A percentile compares a stretch with the other conserved stretches of the same genome.
These are phyloP conservation scores for Reinhardtius hippoglossoides DNA, from an alignment of 2,113 vertebrate genomes.

Conservation along the genomic window DNA sequence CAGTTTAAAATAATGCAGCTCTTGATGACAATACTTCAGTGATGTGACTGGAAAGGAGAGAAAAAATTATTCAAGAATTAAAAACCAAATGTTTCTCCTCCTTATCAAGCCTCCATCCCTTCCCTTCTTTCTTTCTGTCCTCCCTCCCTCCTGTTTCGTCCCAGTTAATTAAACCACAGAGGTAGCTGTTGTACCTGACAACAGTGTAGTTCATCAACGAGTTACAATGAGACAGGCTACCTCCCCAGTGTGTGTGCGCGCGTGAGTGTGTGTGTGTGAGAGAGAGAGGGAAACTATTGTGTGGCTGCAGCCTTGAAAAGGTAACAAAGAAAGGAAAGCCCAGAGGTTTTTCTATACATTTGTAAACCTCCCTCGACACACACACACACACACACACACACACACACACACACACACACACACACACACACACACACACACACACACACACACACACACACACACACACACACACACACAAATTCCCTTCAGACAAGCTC, in stretches of 20 bases:
- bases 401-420: too few relatives aligned
- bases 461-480: conserved; percentile 10
- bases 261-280: conserved; percentile 19
- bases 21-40: neutral
- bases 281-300: conserved; percentile 39
- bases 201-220: conserved; percentile 70
- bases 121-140: neutral
- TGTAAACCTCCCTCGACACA: conserved; percentile 42
- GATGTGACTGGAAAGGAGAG: neutral
- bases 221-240: conserved; percentile 60
- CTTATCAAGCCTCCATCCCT: conserved; percentile 31
- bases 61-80: neutral
- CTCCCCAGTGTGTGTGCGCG: conserved; percentile 50
- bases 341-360: conserved; percentile 67
- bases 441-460: conserved; percentile 2
- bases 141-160: conserved; percentile 38
- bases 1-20: neutral
- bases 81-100: conserved; percentile 10
- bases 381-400: conserved; percentile 14
- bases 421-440: too few relatives aligned
- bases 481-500: conserved; percentile 44
- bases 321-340: conserved; percentile 72
- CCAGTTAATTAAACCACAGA: conserved; percentile 74
- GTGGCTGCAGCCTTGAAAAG: conserved; percentile 60
- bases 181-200: conserved; percentile 65